Percentiles rank a stretch among this genome's conserved stretches.
Evolutionary conservation across 2,888 invertebrate species (phyloP).

Genomic region (Glyphotaelius pellucidus): DNA sequence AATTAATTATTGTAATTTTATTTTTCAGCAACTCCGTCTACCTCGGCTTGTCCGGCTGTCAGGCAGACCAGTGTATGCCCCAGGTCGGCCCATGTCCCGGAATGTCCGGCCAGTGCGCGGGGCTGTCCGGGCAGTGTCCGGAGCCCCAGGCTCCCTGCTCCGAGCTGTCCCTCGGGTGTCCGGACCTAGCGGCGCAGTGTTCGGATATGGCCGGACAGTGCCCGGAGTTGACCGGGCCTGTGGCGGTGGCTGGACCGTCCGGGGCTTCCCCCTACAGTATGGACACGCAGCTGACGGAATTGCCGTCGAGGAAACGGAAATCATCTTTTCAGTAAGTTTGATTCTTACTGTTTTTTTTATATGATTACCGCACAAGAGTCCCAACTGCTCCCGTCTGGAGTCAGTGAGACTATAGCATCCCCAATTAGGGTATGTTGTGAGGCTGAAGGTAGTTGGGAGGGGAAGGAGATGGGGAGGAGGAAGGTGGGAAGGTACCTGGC

Average conservation of each 20-base stretch:
- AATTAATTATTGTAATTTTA: background rate
- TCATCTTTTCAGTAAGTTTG: slow-evolving; percentile 47
- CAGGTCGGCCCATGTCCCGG: background rate
- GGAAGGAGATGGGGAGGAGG: too few relatives aligned
- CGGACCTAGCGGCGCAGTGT: background rate
- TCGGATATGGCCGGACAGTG: background rate
- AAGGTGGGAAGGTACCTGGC: too few relatives aligned
- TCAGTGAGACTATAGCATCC: too few relatives aligned
- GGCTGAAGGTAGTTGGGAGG: too few relatives aligned
- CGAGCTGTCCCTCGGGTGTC: background rate
- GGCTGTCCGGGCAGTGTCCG: background rate
- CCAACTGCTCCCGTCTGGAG: too few relatives aligned
- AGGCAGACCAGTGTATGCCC: background rate
- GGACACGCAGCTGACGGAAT: slow-evolving; percentile 31
- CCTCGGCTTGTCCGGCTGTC: background rate
- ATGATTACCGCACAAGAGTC: too few relatives aligned
- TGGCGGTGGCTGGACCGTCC: slow-evolving; percentile 17
- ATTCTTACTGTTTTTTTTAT: background rate
- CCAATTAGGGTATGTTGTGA: too few relatives aligned
- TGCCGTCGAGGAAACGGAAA: slow-evolving; percentile 48
- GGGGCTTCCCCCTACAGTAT: background rate
- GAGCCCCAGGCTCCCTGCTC: background rate
- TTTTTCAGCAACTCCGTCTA: slow-evolving; percentile 46
- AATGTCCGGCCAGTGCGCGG: background rate
- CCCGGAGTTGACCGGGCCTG: slow-evolving; percentile 31